Conservation (phyloP, 2,888 invertebrate species). For the Serrognathus titanus region DNA sequence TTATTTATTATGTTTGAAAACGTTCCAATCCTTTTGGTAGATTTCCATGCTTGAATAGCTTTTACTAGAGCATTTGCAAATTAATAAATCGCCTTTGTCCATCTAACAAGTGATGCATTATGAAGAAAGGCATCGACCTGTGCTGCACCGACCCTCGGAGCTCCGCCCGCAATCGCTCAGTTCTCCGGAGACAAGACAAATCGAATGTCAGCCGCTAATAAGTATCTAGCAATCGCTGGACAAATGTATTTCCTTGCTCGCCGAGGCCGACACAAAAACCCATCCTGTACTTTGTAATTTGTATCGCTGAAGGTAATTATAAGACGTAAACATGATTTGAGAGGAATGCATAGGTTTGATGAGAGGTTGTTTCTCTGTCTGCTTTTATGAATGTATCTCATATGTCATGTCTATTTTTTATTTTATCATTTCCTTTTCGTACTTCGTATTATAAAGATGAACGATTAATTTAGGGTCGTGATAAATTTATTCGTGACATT, state of each 20-base stretch:
- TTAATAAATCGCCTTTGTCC: constrained; percentile 42
- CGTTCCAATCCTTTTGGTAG: no score
- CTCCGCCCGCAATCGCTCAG: constrained; percentile 47
- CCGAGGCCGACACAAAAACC: constrained; percentile 48
- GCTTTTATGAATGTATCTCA: constrained; percentile 27
- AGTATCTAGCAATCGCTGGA: constrained; percentile 51
- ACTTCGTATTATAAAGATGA: constrained; percentile 13
- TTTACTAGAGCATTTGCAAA: constrained; percentile 24
- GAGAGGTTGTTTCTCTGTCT: constrained; percentile 26
- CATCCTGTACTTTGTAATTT: constrained; percentile 50
- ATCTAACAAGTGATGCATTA: constrained; percentile 23
- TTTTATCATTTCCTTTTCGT: constrained; percentile 16
- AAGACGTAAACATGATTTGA: constrained; percentile 38
- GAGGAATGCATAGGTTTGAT: constrained; percentile 34
- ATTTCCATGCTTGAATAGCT: not conserved
- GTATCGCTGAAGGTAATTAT: constrained; percentile 50
- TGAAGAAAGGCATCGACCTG: constrained; percentile 30
- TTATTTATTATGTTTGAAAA: no score
- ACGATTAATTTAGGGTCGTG: constrained; percentile 16
- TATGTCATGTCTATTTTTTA: constrained; percentile 23
- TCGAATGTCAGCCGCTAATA: constrained; percentile 55
- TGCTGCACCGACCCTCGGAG: constrained; percentile 26
- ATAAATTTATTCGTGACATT: constrained; percentile 12
- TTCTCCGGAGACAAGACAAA: constrained; percentile 51
- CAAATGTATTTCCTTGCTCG: constrained; percentile 50